phyloP scores from a whole-genome alignment of 1,140 invertebrate species.

The Lamellibrachia luymesi region DNA sequence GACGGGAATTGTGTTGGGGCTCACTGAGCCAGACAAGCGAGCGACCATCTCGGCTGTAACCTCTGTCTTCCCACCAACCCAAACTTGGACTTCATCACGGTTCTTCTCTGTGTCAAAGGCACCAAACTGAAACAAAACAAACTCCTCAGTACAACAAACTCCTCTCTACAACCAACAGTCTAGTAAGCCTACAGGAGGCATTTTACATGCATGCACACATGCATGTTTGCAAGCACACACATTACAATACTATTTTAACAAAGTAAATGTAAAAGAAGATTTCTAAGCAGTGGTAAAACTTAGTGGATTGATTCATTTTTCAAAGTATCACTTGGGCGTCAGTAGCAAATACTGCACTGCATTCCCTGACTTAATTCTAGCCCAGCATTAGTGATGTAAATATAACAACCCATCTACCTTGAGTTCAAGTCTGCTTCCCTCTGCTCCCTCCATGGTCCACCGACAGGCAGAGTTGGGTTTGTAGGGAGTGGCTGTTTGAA shows the following conservation, averaged over 20 bases:
- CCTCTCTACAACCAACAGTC: neutral
- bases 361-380: neutral
- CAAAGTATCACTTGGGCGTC: neutral
- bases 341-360: neutral
- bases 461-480: neutral
- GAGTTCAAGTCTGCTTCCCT: neutral
- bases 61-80: neutral
- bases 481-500: slow-evolving; percentile 10
- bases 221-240: neutral
- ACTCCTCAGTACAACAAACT: neutral
- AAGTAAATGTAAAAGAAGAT: neutral
- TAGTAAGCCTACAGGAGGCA: neutral
- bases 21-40: neutral
- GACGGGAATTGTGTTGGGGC: neutral
- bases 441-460: slow-evolving; percentile 12
- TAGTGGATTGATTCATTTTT: neutral
- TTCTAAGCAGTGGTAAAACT: neutral
- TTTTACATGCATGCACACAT: neutral
- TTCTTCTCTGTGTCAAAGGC: neutral
- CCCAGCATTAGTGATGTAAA: neutral
- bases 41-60: neutral
- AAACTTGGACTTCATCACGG: neutral
- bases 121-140: neutral
- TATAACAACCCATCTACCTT: neutral
- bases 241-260: neutral